Evolutionary conservation across 1,140 invertebrate genomes (phyloP), one percentile per base, ranked within the genome.

Genomic region (Drosophila chauvacae): DNA sequence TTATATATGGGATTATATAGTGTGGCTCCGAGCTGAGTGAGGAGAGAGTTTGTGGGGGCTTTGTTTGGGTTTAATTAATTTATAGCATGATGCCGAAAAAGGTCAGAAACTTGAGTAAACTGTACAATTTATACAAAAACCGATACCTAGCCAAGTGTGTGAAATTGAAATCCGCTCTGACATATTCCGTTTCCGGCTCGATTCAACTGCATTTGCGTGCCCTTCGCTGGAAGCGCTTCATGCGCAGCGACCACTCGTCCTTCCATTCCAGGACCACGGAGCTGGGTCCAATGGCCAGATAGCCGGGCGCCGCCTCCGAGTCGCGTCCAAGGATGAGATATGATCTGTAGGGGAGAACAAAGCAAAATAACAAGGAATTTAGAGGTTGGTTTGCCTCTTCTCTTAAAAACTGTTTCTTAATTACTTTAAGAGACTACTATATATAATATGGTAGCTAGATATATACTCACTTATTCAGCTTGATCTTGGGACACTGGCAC

Each of bases 401-500:
- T 26, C 33, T 10, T 26, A 4, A 30, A 30, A 7, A 2, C 30
- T 10, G 30, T 3, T 35, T 11, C 33, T 4, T 35, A 35, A 35
- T 11, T 33, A 35, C 33, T 35, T 4, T 2, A 13, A 35, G 0
- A 35, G 33, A 33, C 10, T 11, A 11, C 4, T 2, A 7, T 11
- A 33, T 33, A 11, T 7, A 9, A 30, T 10, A 26, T 3, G 23
- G 23, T 23, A 23, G 23, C 2, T 23, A 23, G 2, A 23, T 28
- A 5, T 42, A 44, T 20, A 91, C 95, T 95, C 91, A 97, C 97
- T 96, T 96, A 94, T 97, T 96, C 45, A 96, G 94, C 91, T 97
- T 98, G 86, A 99, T 96, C 93, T 98, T 98, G 62, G 98, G 98
- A 94, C 98, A 99, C 94, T 97, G 98, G 94, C 98, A 99, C 50